These are phyloP conservation scores for Ceriagrion tenellum DNA, from an alignment of 2,888 invertebrate genomes.

Conservation along the genomic window DNA sequence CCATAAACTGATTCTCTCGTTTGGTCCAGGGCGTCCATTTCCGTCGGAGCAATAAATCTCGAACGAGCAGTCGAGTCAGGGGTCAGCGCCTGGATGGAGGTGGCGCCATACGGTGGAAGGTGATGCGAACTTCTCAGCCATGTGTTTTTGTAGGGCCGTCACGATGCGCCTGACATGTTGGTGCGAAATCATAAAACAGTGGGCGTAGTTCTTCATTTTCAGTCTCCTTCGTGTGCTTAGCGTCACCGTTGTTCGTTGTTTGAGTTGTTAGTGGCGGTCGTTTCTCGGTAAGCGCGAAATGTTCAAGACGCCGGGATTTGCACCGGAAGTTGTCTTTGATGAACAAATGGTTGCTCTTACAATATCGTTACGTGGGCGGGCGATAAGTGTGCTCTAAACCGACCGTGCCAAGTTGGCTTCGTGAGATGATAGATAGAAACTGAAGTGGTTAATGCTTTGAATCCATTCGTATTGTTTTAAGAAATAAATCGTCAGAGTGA, in stretches of 20 bases:
- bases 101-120: not conserved
- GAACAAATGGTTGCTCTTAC: not conserved
- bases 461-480: too few relatives aligned
- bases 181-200: not conserved
- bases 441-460: too few relatives aligned
- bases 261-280: not conserved
- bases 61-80: not conserved
- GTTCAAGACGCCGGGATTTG: not conserved
- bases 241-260: not conserved
- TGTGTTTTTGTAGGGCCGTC: not conserved
- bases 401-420: too few relatives aligned
- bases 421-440: too few relatives aligned
- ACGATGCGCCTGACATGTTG: not conserved
- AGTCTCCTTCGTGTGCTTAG: not conserved
- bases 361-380: too few relatives aligned
- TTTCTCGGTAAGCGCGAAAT: not conserved
- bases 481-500: too few relatives aligned
- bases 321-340: not conserved
- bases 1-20: not conserved
- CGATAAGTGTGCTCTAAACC: too few relatives aligned
- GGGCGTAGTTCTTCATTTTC: not conserved
- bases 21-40: not conserved
- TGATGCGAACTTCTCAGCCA: not conserved
- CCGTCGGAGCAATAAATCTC: not conserved
- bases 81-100: not conserved